phyloP scores from a whole-genome alignment of 2,888 invertebrate genomes.

The Scelioninae gen. 1 region DNA sequence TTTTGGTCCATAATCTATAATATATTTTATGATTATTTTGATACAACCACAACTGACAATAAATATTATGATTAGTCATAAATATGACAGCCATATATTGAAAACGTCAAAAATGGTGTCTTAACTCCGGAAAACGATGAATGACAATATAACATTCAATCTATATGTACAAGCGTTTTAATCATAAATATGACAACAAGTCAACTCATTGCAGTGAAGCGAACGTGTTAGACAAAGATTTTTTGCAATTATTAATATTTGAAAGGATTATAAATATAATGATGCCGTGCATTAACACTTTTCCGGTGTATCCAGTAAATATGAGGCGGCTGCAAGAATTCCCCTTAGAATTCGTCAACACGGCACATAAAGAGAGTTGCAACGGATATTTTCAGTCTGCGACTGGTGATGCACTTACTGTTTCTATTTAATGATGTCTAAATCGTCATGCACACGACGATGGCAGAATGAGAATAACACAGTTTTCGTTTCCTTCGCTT shows the following conservation, averaged over 20 bases:
- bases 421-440: slow-evolving; percentile 80
- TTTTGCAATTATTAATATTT: slow-evolving; percentile 67
- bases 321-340: slow-evolving; percentile 69
- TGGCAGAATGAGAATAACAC: slow-evolving; percentile 47
- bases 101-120: not conserved
- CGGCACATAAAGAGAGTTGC: slow-evolving; percentile 49
- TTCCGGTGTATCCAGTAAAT: slow-evolving; percentile 48
- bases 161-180: slow-evolving; percentile 50
- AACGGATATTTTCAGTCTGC: slow-evolving; percentile 72
- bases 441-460: slow-evolving; percentile 75
- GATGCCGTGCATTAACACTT: slow-evolving; percentile 65
- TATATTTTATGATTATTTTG: too few relatives aligned
- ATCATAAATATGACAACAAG: slow-evolving; percentile 53
- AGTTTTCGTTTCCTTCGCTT: slow-evolving; percentile 56
- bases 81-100: slow-evolving; percentile 4
- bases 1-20: too few relatives aligned
- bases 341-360: slow-evolving; percentile 74
- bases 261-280: slow-evolving; percentile 68
- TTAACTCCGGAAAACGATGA: not conserved
- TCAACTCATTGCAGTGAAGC: slow-evolving; percentile 44
- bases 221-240: slow-evolving; percentile 59
- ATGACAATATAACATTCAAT: slow-evolving; percentile 46
- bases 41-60: too few relatives aligned
- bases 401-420: slow-evolving; percentile 71
- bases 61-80: slow-evolving; percentile 3